Conservation (phyloP, 2,888 invertebrate species). For the Tetragonisca angustula region DNA sequence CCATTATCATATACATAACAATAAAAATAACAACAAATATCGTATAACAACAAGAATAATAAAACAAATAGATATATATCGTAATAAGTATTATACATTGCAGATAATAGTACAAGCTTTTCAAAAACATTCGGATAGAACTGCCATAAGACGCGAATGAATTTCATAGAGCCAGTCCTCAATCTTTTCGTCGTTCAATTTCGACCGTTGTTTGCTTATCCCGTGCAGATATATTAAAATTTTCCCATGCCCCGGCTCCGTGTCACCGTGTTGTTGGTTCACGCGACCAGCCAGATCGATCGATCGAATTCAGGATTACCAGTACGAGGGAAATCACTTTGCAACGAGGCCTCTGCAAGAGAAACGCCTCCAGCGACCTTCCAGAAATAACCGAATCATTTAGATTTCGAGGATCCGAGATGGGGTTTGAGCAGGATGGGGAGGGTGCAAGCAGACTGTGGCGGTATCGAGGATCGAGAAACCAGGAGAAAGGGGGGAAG, state of each 20-base stretch:
- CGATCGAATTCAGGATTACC: slow-evolving; percentile 76
- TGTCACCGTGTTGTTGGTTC: not conserved
- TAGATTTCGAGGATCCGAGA: slow-evolving; percentile 69
- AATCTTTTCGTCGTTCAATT: slow-evolving; percentile 11
- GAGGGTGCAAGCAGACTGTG: slow-evolving; percentile 45
- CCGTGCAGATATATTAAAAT: slow-evolving; percentile 29
- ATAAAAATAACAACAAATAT: no score
- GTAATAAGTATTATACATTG: no score
- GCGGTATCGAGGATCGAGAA: slow-evolving; percentile 59
- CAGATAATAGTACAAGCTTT: not conserved
- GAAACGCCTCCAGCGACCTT: slow-evolving; percentile 71
- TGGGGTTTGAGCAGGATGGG: slow-evolving; percentile 43
- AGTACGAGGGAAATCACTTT: slow-evolving; percentile 80
- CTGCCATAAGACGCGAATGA: not conserved
- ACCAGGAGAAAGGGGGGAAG: slow-evolving; percentile 23
- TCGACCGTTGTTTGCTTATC: slow-evolving; percentile 40
- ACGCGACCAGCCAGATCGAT: slow-evolving; percentile 58
- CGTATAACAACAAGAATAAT: no score
- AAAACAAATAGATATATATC: no score
- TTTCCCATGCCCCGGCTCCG: slow-evolving; percentile 1
- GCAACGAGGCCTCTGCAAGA: slow-evolving; percentile 66
- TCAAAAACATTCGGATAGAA: not conserved
- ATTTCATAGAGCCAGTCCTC: not conserved
- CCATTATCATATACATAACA: no score
- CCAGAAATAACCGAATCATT: slow-evolving; percentile 76